Conservation (phyloP, 2,888 invertebrate genomes). For the Microctonus aethiopoides region DNA sequence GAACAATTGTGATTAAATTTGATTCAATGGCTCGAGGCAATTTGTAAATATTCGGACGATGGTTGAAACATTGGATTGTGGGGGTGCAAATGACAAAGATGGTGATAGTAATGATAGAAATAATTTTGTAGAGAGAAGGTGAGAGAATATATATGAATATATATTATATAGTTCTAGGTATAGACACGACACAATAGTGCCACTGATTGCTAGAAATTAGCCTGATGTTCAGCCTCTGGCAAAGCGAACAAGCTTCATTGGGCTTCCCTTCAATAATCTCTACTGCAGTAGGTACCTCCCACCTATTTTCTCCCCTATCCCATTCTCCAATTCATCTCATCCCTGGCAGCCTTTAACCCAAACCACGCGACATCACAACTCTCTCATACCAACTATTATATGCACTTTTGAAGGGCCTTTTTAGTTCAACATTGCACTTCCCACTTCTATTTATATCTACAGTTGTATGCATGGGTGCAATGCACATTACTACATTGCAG, state of each 20-base stretch:
- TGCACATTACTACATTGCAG: neutral
- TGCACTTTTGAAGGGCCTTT: neutral
- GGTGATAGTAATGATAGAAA: too few relatives aligned
- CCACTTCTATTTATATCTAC: neutral
- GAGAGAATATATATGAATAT: neutral
- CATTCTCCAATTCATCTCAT: neutral
- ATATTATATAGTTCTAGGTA: neutral
- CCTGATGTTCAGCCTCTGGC: constrained; percentile 44
- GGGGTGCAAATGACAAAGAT: too few relatives aligned
- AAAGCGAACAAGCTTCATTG: constrained; percentile 23
- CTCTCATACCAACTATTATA: neutral
- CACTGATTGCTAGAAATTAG: constrained; percentile 55
- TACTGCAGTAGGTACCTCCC: neutral
- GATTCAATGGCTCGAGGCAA: too few relatives aligned
- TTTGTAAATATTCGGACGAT: too few relatives aligned
- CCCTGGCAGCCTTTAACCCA: too few relatives aligned
- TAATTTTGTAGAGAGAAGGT: too few relatives aligned
- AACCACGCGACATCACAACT: too few relatives aligned
- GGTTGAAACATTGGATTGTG: too few relatives aligned
- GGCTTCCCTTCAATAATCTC: neutral
- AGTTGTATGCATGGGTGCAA: neutral
- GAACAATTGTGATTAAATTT: too few relatives aligned
- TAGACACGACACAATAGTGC: constrained; percentile 46
- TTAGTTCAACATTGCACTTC: neutral
- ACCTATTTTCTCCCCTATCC: neutral